Evolutionary conservation across 2,113 vertebrate species (phyloP).

Genomic region (Triplophysa siluroides): DNA sequence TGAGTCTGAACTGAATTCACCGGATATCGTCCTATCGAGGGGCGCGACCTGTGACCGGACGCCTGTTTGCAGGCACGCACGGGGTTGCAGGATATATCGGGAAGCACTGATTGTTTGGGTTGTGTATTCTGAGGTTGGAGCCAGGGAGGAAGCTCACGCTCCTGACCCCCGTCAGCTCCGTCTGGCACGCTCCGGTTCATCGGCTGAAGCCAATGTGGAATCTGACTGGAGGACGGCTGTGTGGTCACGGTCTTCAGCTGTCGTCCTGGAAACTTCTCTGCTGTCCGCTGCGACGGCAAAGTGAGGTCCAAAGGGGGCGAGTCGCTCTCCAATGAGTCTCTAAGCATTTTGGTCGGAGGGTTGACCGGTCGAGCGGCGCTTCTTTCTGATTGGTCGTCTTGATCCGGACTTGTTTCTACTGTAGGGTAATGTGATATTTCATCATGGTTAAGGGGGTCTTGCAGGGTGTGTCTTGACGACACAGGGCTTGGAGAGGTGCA

Average conservation of each 20-base stretch:
- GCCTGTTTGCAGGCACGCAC: slow-evolving; percentile 62
- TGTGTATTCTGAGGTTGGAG: slow-evolving; percentile 71
- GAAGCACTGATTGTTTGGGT: slow-evolving; percentile 65
- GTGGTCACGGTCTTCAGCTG: slow-evolving; percentile 70
- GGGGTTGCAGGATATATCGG: slow-evolving; percentile 63
- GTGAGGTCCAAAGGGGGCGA: slow-evolving; percentile 54
- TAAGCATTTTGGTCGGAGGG: slow-evolving; percentile 52
- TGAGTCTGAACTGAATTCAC: slow-evolving; percentile 61
- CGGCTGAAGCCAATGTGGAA: slow-evolving; percentile 82
- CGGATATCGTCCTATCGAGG: slow-evolving; percentile 48
- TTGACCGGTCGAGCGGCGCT: slow-evolving; percentile 45
- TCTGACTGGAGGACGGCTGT: slow-evolving; percentile 66
- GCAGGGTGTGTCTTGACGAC: slow-evolving; percentile 66
- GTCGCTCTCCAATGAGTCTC: slow-evolving; percentile 53
- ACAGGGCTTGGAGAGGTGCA: slow-evolving; percentile 66
- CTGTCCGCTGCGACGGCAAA: slow-evolving; percentile 62
- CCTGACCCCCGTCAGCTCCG: slow-evolving; percentile 57
- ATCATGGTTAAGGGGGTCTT: slow-evolving; percentile 62
- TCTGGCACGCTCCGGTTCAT: slow-evolving; percentile 60
- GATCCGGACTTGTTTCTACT: background rate
- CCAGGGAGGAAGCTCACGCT: slow-evolving; percentile 74
- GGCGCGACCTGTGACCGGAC: slow-evolving; percentile 8
- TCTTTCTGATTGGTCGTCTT: slow-evolving; percentile 45
- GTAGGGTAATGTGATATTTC: slow-evolving; percentile 39
- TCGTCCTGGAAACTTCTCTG: slow-evolving; percentile 13